Percentiles rank a stretch among this genome's conserved stretches.
Conservation (phyloP, 1,140 invertebrate species). For the Pseudomyrmex pallidus region DNA sequence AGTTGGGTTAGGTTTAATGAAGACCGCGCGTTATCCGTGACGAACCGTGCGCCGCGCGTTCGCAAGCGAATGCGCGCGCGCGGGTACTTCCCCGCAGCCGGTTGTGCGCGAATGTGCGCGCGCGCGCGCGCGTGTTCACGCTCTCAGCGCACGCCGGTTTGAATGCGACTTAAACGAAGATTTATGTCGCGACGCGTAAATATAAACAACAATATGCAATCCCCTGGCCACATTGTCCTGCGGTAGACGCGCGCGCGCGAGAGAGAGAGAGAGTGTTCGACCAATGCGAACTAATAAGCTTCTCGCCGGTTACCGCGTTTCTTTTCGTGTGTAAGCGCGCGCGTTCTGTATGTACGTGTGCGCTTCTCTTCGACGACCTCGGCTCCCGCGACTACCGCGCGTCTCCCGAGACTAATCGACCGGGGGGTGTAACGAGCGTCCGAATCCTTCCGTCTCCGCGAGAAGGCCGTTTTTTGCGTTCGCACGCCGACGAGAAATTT, state of each 20-base stretch:
- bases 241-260: conserved; percentile 58
- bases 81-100: conserved; percentile 52
- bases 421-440: conserved; percentile 65
- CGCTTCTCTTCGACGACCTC: background rate
- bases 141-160: conserved; percentile 61
- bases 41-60: conserved; percentile 73
- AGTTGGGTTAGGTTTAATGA: conserved; percentile 83
- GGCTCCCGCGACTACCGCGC: background rate
- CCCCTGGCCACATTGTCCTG: conserved; percentile 79
- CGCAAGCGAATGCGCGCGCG: conserved; percentile 31
- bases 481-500: conserved; percentile 64
- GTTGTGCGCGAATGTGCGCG: background rate
- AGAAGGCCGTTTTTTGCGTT: conserved; percentile 63
- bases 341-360: background rate
- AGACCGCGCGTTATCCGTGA: conserved; percentile 83
- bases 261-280: background rate
- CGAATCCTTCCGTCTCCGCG: conserved; percentile 52
- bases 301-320: background rate
- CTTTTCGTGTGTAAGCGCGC: conserved; percentile 7
- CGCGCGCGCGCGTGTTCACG: background rate
- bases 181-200: conserved; percentile 83
- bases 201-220: conserved; percentile 85
- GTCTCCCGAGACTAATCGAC: conserved; percentile 68
- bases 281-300: conserved; percentile 78
- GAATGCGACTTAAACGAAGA: conserved; percentile 85